Percentiles rank a stretch among this genome's conserved stretches.
These are phyloP conservation scores for Lophochroa leadbeateri DNA, from an alignment of 2,113 vertebrate species.

Conservation along the genomic window DNA sequence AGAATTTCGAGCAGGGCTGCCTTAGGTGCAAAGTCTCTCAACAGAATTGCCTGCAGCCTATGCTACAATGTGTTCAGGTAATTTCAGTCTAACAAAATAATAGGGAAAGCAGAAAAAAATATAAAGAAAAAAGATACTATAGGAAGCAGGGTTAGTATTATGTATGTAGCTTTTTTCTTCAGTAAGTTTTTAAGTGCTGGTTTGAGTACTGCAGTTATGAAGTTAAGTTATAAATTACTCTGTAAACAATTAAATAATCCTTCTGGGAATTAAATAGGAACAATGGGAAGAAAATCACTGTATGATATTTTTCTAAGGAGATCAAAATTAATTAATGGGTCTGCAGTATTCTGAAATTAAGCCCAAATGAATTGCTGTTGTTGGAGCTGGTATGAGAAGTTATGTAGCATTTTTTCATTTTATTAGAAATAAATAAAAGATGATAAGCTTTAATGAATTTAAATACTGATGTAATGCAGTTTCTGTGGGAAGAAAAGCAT, in stretches of 20 bases:
- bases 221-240: slow-evolving; percentile 8
- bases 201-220: neutral
- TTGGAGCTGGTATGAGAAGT: neutral
- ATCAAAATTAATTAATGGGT: slow-evolving; percentile 1
- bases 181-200: neutral
- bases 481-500: neutral
- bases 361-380: neutral
- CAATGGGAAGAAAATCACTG: neutral
- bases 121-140: neutral
- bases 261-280: neutral
- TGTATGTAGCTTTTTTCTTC: neutral
- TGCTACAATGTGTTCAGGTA: neutral
- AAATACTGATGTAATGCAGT: neutral
- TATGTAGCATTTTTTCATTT: neutral
- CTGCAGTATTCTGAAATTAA: slow-evolving; percentile 36
- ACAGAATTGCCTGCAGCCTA: neutral
- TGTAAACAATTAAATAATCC: slow-evolving; percentile 25
- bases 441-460: neutral
- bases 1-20: neutral
- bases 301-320: slow-evolving; percentile 9
- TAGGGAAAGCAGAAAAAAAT: neutral
- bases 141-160: neutral
- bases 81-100: slow-evolving; percentile 1
- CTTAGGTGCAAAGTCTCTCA: neutral
- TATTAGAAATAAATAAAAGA: slow-evolving; percentile 18